Evolutionary conservation across 2,888 invertebrate species (phyloP), one percentile per base, ranked within the genome.

Genomic region (Diarsia brunnea): DNA sequence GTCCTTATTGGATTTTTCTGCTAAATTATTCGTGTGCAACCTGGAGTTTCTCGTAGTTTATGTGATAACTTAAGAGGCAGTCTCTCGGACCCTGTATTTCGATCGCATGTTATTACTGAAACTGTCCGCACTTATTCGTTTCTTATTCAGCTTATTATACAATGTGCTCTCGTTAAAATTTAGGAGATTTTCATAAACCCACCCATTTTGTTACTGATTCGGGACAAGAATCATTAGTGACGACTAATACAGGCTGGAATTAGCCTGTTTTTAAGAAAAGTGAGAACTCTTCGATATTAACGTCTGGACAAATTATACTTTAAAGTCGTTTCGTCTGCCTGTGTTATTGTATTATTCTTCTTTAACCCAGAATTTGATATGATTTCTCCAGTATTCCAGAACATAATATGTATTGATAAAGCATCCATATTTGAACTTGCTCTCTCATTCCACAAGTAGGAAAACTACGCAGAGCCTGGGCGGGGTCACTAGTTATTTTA

Each of bases 1-100:
- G n/a, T 11, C 16, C 43, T 61, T 79, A 79, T 66, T 78, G 31
- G 66, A 79, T 61, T 61, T 72, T 78, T 43, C 38, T 47, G 14
- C 8, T 61, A 47, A 61, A 78, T 60, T 66, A 61, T 71, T 63
- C 8, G 75, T 38, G 55, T 51, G 14, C 45, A 27, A 24, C 19
- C 43, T 49, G 10, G 3, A 49, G 38, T 77, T 19, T 3, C 19
- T 67, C 14, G 27, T 63, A 27, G 38, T 63, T 45, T 16, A 27
- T 14, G 16, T 77, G 49, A 16, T 53, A 53, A 61, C 11, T n/a
- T 27, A 21, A 14, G 19, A 49, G 10, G 19, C 27, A 1, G 16
- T 19, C 19, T 16, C 12, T 53, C 12, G 24, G 53, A 12, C n/a
- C 53, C n/a, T 24, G 24, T 55, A 14, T 55, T 55, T 4, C 1